These are phyloP conservation scores for Sebastes hubbsi DNA, from an alignment of 2,797 vertebrate species.

Conservation along the genomic window DNA sequence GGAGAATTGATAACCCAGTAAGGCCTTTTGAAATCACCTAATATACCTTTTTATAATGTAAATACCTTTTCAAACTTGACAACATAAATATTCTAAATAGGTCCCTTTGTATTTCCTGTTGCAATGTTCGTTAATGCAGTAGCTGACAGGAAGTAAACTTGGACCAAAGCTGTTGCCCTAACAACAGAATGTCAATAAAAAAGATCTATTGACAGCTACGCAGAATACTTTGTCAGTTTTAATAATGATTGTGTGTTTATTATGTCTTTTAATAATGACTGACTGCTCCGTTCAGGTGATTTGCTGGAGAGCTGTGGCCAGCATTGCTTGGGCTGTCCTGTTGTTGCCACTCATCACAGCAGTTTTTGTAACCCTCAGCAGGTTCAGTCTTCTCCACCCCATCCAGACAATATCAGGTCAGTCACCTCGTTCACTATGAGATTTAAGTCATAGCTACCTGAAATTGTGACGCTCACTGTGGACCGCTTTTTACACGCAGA, in stretches of 20 bases:
- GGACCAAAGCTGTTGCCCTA: neutral
- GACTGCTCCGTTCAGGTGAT: slow-evolving; percentile 82
- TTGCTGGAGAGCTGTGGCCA: slow-evolving; percentile 89
- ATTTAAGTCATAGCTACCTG: neutral
- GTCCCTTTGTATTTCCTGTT: neutral
- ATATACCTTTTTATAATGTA: neutral
- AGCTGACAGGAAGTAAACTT: neutral
- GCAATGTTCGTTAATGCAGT: neutral
- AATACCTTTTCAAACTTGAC: neutral
- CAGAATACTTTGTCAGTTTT: neutral
- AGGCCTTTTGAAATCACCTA: neutral
- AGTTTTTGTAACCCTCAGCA: slow-evolving; percentile 86
- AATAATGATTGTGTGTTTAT: neutral
- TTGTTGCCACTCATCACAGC: slow-evolving; percentile 86
- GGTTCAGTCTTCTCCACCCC: slow-evolving; percentile 87
- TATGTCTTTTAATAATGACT: neutral
- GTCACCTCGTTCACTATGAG: neutral
- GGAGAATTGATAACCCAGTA: neutral
- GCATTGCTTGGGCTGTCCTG: slow-evolving; percentile 89
- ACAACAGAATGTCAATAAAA: neutral
- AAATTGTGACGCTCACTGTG: neutral
- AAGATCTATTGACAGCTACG: neutral
- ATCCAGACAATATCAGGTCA: slow-evolving; percentile 89
- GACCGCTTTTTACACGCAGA: slow-evolving; percentile 72
- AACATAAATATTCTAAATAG: neutral